These are phyloP conservation scores for Andrena praecox DNA, from an alignment of 2,888 invertebrate species.

Conservation along the genomic window DNA sequence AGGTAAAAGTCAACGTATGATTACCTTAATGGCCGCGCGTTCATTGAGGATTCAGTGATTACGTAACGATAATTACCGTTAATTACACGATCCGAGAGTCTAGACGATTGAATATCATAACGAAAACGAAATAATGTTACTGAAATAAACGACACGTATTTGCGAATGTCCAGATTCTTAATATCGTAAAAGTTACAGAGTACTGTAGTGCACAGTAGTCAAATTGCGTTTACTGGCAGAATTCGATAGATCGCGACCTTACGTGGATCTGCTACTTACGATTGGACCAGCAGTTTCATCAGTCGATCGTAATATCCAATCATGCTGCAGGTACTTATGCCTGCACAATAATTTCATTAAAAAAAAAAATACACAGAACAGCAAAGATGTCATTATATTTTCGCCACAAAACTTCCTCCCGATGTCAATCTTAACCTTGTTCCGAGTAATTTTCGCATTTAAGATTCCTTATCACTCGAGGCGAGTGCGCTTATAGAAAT, in stretches of 20 bases:
- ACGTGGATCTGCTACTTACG: not conserved
- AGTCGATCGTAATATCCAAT: not conserved
- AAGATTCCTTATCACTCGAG: slow-evolving; percentile 10
- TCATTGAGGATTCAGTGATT: slow-evolving; percentile 33
- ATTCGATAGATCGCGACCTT: slow-evolving; percentile 8
- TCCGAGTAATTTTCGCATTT: not conserved
- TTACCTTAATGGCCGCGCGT: slow-evolving; percentile 19
- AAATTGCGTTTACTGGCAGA: slow-evolving; percentile 9
- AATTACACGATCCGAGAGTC: not conserved
- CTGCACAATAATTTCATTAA: no score
- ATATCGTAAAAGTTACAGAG: not conserved
- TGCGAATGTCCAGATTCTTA: no score
- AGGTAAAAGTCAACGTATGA: not conserved
- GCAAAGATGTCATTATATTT: not conserved
- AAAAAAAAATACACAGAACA: not conserved
- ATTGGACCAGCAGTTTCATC: slow-evolving; percentile 8
- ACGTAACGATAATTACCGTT: slow-evolving; percentile 18
- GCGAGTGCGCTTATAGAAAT: not conserved
- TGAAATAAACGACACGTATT: no score
- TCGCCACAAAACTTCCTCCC: not conserved
- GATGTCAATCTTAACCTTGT: not conserved
- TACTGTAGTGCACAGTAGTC: not conserved
- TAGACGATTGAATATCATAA: no score
- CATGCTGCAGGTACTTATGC: no score
- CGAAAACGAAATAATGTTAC: no score